A percentile compares a stretch with the other conserved stretches of the same genome.
These are phyloP conservation scores for Sabatieria punctata DNA, from an alignment of 2,888 invertebrate genomes.

Conservation along the genomic window DNA sequence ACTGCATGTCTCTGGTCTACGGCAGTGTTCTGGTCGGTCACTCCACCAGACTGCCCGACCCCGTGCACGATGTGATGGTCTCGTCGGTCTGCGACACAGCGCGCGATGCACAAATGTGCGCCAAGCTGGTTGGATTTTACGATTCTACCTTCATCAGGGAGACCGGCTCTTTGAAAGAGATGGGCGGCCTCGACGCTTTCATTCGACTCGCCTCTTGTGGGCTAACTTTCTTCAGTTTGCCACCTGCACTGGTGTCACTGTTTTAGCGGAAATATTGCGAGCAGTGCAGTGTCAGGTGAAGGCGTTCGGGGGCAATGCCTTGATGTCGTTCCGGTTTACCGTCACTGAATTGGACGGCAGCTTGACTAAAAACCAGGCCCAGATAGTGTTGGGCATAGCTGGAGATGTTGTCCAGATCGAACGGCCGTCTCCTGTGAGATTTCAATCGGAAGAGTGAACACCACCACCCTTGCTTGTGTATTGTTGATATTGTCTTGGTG, in stretches of 20 bases:
- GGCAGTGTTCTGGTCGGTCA: background rate
- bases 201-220: slow-evolving; percentile 57
- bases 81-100: background rate
- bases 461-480: no score
- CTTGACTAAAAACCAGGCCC: slow-evolving; percentile 90
- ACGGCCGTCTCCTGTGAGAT: no score
- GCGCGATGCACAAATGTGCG: no score
- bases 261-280: slow-evolving; percentile 67
- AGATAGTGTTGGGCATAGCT: slow-evolving; percentile 82
- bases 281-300: slow-evolving; percentile 81
- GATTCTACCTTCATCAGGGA: slow-evolving; percentile 93
- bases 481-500: no score
- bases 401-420: no score
- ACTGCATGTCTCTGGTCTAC: no score
- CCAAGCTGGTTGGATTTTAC: no score
- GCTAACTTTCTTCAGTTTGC: background rate
- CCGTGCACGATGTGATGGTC: background rate
- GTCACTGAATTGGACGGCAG: slow-evolving; percentile 77
- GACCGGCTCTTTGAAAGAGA: slow-evolving; percentile 71
- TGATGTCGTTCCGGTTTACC: slow-evolving; percentile 80
- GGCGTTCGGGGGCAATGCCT: slow-evolving; percentile 80
- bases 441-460: background rate
- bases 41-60: background rate
- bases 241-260: no score
- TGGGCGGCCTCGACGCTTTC: slow-evolving; percentile 79